Evolutionary conservation across 1,140 invertebrate species (phyloP).

Genomic region (Proales similis): DNA sequence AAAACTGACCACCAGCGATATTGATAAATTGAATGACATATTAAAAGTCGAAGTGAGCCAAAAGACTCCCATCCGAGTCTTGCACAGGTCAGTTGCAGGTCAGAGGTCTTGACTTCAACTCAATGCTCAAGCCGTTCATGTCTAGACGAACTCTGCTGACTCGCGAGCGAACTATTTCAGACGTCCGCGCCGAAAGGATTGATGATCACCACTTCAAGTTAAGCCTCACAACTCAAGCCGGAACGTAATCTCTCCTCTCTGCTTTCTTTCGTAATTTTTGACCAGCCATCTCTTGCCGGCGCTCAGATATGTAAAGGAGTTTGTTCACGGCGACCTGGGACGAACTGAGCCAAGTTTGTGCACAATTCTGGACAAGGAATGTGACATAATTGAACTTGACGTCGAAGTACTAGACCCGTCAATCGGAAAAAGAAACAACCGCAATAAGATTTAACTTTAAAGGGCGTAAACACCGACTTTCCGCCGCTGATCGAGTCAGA

Average conservation of each 20-base stretch:
- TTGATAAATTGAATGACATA: constrained; percentile 53
- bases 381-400: constrained; percentile 63
- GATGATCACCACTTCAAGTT: constrained; percentile 59
- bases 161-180: constrained; percentile 61
- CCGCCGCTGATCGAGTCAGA: too few relatives aligned
- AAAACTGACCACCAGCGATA: constrained; percentile 50
- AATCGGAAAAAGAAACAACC: too few relatives aligned
- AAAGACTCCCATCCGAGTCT: constrained; percentile 61
- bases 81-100: constrained; percentile 59
- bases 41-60: constrained; percentile 40
- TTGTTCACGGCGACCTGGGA: constrained; percentile 87
- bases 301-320: constrained; percentile 79
- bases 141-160: constrained; percentile 60
- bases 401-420: too few relatives aligned
- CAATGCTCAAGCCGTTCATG: not conserved
- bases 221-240: constrained; percentile 74
- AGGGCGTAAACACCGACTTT: too few relatives aligned
- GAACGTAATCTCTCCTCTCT: constrained; percentile 60
- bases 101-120: not conserved
- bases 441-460: too few relatives aligned
- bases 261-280: constrained; percentile 17
- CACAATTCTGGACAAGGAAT: constrained; percentile 56
- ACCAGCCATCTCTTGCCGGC: not conserved
- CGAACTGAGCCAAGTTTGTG: constrained; percentile 69
- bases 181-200: constrained; percentile 55